phyloP scores from a whole-genome alignment of 2,797 vertebrate genomes.

The Champsocephalus esox region DNA sequence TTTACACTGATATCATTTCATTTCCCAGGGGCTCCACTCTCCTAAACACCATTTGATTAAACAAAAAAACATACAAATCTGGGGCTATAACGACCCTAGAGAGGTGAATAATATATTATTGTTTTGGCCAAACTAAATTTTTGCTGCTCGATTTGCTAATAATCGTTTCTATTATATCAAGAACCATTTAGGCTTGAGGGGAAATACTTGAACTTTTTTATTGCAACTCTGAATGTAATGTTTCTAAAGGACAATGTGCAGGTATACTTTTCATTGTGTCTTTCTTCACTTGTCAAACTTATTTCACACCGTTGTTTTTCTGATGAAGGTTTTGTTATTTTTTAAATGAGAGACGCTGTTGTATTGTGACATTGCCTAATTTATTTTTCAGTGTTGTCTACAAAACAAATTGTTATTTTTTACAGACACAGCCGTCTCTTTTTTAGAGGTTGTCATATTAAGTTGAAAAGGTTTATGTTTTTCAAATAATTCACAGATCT shows the following conservation, averaged over 20 bases:
- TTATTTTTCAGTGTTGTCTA: slow-evolving; percentile 22
- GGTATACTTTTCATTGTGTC: slow-evolving; percentile 1
- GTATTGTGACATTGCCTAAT: neutral
- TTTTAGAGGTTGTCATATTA: neutral
- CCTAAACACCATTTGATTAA: no score
- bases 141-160: slow-evolving; percentile 13
- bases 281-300: neutral
- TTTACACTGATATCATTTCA: neutral
- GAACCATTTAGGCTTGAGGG: slow-evolving; percentile 48
- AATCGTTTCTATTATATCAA: neutral
- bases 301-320: neutral
- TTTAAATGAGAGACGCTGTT: neutral
- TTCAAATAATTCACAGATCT: neutral
- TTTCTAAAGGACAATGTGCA: slow-evolving; percentile 20
- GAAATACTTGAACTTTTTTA: slow-evolving; percentile 71
- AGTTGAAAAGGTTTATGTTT: slow-evolving; percentile 20
- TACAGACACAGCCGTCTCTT: neutral
- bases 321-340: neutral
- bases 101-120: neutral
- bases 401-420: neutral
- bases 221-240: slow-evolving; percentile 7
- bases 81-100: neutral
- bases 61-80: neutral
- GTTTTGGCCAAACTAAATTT: neutral
- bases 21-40: neutral